Conservation (phyloP, 2,113 vertebrate genomes). For the Motacilla tschutschensis region DNA sequence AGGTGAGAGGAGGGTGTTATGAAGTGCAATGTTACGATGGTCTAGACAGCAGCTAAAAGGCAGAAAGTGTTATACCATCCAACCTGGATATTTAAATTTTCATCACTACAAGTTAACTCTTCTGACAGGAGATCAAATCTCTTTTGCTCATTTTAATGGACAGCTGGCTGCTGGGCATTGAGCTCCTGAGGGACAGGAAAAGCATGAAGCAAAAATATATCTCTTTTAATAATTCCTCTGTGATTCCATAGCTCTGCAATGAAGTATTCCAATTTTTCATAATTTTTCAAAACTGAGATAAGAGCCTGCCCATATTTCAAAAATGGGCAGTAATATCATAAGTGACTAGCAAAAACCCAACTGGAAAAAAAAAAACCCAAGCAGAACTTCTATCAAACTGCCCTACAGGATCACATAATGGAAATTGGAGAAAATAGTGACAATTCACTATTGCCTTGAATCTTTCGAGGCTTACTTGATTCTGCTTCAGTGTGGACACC, state of each 20-base stretch:
- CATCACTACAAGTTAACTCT: not conserved
- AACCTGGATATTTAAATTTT: not conserved
- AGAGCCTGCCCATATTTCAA: not conserved
- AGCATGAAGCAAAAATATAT: not conserved
- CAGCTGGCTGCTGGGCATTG: accelerated
- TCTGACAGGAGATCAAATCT: not conserved
- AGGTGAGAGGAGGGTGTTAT: not conserved
- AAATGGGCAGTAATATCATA: not conserved
- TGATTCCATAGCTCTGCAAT: not conserved
- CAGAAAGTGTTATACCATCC: not conserved
- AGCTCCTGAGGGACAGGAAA: not conserved
- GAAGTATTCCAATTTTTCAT: not conserved
- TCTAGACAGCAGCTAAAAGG: not conserved
- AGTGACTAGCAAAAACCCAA: not conserved
- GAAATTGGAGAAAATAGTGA: not conserved
- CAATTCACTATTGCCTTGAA: not conserved
- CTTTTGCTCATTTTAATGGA: not conserved
- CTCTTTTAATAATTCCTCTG: not conserved
- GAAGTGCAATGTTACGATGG: not conserved
- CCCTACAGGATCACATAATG: accelerated
- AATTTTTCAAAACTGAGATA: not conserved
- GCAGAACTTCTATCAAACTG: not conserved
- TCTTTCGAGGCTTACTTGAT: constrained; percentile 79
- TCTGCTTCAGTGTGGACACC: constrained; percentile 93
- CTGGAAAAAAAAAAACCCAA: not conserved